Evolutionary conservation across 2,888 invertebrate species (phyloP).

Genomic region (Dolomedes plantarius): DNA sequence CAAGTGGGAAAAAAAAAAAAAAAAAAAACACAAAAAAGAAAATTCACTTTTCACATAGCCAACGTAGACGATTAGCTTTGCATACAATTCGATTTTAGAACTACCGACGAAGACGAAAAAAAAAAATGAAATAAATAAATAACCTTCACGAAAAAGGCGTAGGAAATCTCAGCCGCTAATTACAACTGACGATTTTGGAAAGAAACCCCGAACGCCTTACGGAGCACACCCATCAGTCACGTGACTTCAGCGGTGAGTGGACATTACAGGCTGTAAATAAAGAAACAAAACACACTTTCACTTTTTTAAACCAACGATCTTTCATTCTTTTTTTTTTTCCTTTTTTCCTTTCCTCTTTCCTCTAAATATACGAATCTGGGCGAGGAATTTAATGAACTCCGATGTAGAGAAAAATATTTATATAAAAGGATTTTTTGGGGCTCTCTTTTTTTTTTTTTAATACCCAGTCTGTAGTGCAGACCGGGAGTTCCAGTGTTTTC

Average conservation of each 20-base stretch:
- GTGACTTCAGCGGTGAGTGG: background rate
- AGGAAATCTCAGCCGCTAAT: background rate
- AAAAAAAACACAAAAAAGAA: too few relatives aligned
- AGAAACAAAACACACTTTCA: background rate
- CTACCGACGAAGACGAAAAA: background rate
- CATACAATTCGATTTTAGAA: background rate
- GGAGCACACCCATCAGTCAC: conserved; percentile 23
- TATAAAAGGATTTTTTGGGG: conserved; percentile 39
- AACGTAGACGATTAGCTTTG: background rate
- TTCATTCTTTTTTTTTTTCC: too few relatives aligned
- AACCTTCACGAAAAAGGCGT: background rate
- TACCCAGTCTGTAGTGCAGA: background rate
- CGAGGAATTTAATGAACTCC: conserved; percentile 36
- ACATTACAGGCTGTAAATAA: conserved; percentile 1
- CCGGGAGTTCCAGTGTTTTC: conserved; percentile 15
- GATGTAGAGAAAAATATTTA: conserved; percentile 52
- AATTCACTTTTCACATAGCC: background rate
- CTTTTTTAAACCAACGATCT: background rate
- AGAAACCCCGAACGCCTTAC: conserved; percentile 27
- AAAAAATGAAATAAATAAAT: background rate
- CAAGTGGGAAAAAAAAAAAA: background rate
- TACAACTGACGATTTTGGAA: background rate
- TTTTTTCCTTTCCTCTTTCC: background rate
- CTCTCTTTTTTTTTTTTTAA: conserved; percentile 1
- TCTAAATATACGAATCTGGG: background rate